Evolutionary conservation across 2,113 vertebrate species (phyloP).

Genomic region (Chauna torquata): DNA sequence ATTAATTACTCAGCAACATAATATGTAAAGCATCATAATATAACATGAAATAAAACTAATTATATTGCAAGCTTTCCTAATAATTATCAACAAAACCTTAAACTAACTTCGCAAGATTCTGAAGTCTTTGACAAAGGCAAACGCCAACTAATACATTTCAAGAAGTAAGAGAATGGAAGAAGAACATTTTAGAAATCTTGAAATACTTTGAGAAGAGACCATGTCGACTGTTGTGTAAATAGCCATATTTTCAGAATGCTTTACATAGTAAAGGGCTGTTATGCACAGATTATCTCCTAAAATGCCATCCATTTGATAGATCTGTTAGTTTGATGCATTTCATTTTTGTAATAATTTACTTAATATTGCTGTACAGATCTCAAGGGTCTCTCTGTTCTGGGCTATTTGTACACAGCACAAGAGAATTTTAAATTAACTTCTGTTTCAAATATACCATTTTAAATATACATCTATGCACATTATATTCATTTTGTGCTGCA

Average conservation of each 20-base stretch:
- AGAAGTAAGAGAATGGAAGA: not conserved
- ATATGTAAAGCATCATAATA: not conserved
- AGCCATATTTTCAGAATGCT: constrained; percentile 1
- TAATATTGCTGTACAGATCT: not conserved
- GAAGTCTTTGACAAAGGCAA: not conserved
- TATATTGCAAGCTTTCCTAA: not conserved
- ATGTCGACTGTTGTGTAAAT: not conserved
- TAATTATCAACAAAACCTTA: not conserved
- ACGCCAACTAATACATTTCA: not conserved
- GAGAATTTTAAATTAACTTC: not conserved
- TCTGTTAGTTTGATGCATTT: not conserved
- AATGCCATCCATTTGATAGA: not conserved
- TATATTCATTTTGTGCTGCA: not conserved
- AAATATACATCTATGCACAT: not conserved
- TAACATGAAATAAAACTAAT: constrained; percentile 1
- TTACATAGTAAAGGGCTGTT: not conserved
- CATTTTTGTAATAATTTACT: not conserved
- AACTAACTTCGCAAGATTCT: not conserved
- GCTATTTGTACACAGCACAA: not conserved
- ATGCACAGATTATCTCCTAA: not conserved
- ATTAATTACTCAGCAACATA: not conserved
- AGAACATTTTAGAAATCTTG: not conserved
- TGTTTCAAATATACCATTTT: not conserved
- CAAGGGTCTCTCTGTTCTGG: not conserved
- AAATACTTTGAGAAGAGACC: not conserved